A percentile compares a stretch with the other conserved stretches of the same genome.
These are phyloP conservation scores for Dryas iulia DNA, from an alignment of 1,140 invertebrate species.

Conservation along the genomic window DNA sequence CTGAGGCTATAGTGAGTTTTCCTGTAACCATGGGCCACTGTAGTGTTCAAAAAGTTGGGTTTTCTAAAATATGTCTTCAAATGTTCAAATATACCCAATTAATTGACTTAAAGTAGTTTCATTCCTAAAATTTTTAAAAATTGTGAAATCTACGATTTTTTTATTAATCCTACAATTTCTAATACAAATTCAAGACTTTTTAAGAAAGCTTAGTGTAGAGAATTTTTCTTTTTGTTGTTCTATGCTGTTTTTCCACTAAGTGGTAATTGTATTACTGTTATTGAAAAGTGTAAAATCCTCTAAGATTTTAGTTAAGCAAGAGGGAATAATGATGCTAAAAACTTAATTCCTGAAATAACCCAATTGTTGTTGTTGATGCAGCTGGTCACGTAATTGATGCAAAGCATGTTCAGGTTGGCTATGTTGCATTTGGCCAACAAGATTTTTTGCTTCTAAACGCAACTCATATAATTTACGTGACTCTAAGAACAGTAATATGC, in stretches of 20 bases:
- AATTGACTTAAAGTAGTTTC: too few relatives aligned
- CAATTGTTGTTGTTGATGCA: constrained; percentile 64
- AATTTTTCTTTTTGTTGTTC: too few relatives aligned
- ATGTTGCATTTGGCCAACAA: constrained; percentile 92
- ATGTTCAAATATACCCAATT: too few relatives aligned
- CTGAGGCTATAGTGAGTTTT: too few relatives aligned
- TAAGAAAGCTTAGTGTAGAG: not conserved
- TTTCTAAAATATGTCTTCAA: too few relatives aligned
- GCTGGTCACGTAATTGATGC: constrained; percentile 72
- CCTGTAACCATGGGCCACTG: too few relatives aligned
- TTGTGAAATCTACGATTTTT: too few relatives aligned
- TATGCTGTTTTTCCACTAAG: too few relatives aligned
- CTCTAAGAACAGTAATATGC: constrained; percentile 88
- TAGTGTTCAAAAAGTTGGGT: too few relatives aligned
- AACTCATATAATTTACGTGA: constrained; percentile 85
- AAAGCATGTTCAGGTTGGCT: constrained; percentile 74
- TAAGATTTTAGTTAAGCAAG: not conserved
- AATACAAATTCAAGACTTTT: not conserved
- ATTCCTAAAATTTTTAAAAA: too few relatives aligned
- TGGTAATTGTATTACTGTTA: too few relatives aligned
- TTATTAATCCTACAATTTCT: too few relatives aligned
- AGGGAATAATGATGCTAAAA: not conserved
- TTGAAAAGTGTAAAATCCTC: not conserved
- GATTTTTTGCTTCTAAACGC: constrained; percentile 88
- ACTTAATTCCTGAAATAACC: constrained; percentile 47